Evolutionary conservation across 2,113 vertebrate species (phyloP), one percentile per base, ranked within the genome.

Genomic region (Cinclus cinclus): DNA sequence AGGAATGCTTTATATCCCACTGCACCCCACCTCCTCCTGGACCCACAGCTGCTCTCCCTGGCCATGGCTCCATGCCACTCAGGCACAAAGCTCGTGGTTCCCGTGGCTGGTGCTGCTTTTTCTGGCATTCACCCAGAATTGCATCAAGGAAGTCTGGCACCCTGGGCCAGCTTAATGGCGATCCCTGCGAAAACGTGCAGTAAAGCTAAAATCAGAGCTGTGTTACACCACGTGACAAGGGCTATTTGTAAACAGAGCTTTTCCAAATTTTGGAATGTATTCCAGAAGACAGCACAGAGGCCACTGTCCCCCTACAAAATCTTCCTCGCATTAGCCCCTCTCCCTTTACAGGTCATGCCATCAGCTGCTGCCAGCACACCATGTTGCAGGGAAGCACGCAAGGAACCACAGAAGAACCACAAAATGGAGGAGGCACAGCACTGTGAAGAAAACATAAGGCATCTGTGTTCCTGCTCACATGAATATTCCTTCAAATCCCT

Each of bases 171-270:
- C 58, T 41, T 20, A 56, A 60, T 0, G 0, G 33, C 0, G 1
- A 74, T 39, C 65, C 44, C 86, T 90, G 59, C 4, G 2, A 25
- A 37, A 82, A 33, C 0, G 0, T 0, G 0, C 0, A 2, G 9
- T 2, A 41, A 49, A 73, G 50, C 56, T 25, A 63, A 77, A 79
- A 78, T 78, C 77, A 69, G 49, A 92, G n/a, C 47, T 28, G 56
- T 4, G 52, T n/a, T 31, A 68, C 50, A 14, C 9, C 11, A 4
- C 0, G 0, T 13, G 42, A 90, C 15, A 55, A 35, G 39, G 42
- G 11, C 13, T 31, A 47, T 30, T 47, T 47, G 20, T 35, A 55
- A 69, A 31, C 69, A 71, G 31, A 87, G 28, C 63, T 21, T 22
- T 68, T 80, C 55, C 46, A 63, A 58, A 65, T 74, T 35, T 88